Evolutionary conservation across 2,888 invertebrate species (phyloP).

Genomic region (Neuroscelio doddi): DNA sequence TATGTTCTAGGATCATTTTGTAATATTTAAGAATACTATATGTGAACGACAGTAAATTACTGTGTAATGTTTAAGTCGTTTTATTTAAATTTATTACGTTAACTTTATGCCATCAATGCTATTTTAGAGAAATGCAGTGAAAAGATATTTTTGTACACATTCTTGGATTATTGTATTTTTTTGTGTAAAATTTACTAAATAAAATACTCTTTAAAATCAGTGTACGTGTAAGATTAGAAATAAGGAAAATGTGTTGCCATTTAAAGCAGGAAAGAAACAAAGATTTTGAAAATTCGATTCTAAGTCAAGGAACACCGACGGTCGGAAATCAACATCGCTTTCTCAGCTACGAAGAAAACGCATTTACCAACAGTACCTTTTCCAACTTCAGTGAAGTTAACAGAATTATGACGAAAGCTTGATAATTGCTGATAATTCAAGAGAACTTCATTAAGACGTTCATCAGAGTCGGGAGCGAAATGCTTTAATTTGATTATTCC

Average conservation of each 20-base stretch:
- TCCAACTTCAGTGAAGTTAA: slow-evolving; percentile 66
- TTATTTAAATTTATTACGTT: no score
- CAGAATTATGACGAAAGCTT: slow-evolving; percentile 68
- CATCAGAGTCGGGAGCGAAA: slow-evolving; percentile 66
- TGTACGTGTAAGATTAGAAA: slow-evolving; percentile 12
- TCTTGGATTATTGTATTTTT: no score
- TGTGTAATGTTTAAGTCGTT: no score
- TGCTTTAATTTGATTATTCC: slow-evolving; percentile 71
- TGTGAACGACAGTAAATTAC: no score
- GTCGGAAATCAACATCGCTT: slow-evolving; percentile 38
- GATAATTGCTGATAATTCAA: slow-evolving; percentile 72
- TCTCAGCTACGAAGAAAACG: slow-evolving; percentile 55
- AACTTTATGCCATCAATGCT: no score
- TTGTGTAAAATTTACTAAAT: no score
- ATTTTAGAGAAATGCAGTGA: no score
- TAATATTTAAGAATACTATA: no score
- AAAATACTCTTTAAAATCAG: no score
- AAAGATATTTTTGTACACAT: no score
- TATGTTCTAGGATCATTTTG: no score
- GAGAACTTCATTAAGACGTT: slow-evolving; percentile 71
- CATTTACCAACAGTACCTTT: slow-evolving; percentile 67
- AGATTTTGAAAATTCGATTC: slow-evolving; percentile 1
- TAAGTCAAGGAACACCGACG: slow-evolving; percentile 24
- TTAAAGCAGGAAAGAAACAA: slow-evolving; percentile 10
- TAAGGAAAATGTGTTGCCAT: not conserved